Evolutionary conservation across 2,797 vertebrate species (phyloP).

Genomic region (Anguilla megastoma): DNA sequence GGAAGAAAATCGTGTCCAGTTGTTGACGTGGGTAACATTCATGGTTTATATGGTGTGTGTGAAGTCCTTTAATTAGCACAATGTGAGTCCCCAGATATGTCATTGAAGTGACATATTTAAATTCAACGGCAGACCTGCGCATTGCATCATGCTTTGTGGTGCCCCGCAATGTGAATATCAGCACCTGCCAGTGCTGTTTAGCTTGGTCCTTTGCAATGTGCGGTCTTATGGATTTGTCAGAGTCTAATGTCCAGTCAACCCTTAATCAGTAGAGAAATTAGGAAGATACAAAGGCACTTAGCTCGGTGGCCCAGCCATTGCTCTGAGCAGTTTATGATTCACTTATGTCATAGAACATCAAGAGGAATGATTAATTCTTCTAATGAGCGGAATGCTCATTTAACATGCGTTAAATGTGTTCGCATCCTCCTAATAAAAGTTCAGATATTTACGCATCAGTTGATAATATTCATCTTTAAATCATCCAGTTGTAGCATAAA

Average conservation of each 20-base stretch:
- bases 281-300: background rate
- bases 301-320: background rate
- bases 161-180: background rate
- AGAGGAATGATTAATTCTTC: background rate
- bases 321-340: background rate
- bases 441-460: background rate
- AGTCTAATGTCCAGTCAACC: background rate
- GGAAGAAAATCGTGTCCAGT: background rate
- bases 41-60: background rate
- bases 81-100: background rate
- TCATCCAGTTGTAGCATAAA: background rate
- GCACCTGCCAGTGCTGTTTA: background rate
- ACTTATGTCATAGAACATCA: background rate
- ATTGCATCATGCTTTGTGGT: background rate
- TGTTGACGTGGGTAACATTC: slow-evolving; percentile 7
- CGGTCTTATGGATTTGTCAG: background rate
- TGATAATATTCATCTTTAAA: background rate
- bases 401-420: background rate
- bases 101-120: background rate
- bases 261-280: background rate
- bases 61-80: background rate
- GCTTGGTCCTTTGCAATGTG: background rate
- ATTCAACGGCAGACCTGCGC: background rate
- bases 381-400: background rate
- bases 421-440: background rate